Evolutionary conservation across 2,888 invertebrate genomes (phyloP).

Genomic region (Drosophila longiperda): DNA sequence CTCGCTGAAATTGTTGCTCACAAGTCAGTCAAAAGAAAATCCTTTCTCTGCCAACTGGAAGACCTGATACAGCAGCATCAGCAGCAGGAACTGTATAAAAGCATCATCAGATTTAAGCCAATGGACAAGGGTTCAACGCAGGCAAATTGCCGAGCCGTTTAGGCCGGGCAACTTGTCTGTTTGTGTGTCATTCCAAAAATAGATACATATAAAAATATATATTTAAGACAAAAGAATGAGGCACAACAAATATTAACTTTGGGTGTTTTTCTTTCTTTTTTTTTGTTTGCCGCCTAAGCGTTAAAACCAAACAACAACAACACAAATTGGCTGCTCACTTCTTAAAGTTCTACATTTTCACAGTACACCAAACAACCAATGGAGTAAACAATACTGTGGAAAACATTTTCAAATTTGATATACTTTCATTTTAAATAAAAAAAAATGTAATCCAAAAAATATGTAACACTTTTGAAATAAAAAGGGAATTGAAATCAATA

Average conservation of each 20-base stretch:
- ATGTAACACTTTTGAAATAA: background rate
- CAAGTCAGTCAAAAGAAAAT: conserved; percentile 42
- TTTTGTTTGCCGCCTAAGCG: conserved; percentile 73
- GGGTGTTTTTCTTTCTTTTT: conserved; percentile 51
- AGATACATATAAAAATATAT: conserved; percentile 21
- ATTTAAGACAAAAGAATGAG: conserved; percentile 31
- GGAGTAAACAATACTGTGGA: background rate
- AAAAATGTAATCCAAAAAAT: background rate
- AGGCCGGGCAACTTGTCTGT: conserved; percentile 43
- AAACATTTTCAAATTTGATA: background rate
- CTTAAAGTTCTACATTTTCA: conserved; percentile 11
- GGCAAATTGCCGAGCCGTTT: conserved; percentile 61
- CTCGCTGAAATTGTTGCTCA: conserved; percentile 31
- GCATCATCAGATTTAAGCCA: conserved; percentile 22
- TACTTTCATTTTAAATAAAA: background rate
- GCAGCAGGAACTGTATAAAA: conserved; percentile 22
- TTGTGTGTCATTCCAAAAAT: conserved; percentile 44
- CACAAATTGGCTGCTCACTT: conserved; percentile 47
- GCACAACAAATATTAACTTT: conserved; percentile 66
- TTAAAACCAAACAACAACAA: conserved; percentile 45
- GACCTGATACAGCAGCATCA: conserved; percentile 24
- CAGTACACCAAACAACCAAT: conserved; percentile 33
- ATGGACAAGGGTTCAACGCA: conserved; percentile 57
- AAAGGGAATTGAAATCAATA: background rate
- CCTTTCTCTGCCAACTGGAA: conserved; percentile 20